Evolutionary conservation across 2,888 invertebrate species (phyloP).

Genomic region (Leptopilina drosophilae): DNA sequence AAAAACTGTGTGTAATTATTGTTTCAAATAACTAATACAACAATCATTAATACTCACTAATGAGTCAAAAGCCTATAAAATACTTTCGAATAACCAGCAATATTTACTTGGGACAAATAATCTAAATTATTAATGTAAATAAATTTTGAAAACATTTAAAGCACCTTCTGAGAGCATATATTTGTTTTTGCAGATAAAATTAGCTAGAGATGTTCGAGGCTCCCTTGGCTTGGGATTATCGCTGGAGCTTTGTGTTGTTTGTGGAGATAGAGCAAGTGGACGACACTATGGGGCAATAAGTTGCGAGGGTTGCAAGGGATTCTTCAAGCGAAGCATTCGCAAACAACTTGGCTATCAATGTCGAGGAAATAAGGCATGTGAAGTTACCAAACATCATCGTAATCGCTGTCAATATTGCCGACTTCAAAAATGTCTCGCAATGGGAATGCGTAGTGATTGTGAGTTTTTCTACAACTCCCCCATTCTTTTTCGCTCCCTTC

Average conservation of each 20-base stretch:
- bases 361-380: conserved; percentile 96
- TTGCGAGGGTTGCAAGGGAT: conserved; percentile 98
- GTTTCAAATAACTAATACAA: too few species aligned
- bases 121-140: too few species aligned
- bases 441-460: conserved; percentile 99
- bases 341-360: conserved; percentile 98
- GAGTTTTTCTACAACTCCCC: conserved; percentile 77
- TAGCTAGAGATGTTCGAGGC: conserved; percentile 73
- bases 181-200: conserved; percentile 67
- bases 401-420: conserved; percentile 99
- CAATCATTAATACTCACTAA: too few species aligned
- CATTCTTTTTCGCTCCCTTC: too few species aligned
- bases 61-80: too few species aligned
- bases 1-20: too few species aligned
- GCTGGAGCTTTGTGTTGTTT: conserved; percentile 94
- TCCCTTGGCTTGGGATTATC: conserved; percentile 80
- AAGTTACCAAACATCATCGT: conserved; percentile 98
- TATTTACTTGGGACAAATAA: too few species aligned
- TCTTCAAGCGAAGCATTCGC: conserved; percentile 97
- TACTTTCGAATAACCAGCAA: too few species aligned
- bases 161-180: too few species aligned
- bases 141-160: too few species aligned
- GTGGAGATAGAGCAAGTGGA: conserved; percentile 96
- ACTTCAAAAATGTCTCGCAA: conserved; percentile 96
- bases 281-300: conserved; percentile 96